Evolutionary conservation across 2,888 invertebrate genomes (phyloP).

Genomic region (Ellobium chinense): DNA sequence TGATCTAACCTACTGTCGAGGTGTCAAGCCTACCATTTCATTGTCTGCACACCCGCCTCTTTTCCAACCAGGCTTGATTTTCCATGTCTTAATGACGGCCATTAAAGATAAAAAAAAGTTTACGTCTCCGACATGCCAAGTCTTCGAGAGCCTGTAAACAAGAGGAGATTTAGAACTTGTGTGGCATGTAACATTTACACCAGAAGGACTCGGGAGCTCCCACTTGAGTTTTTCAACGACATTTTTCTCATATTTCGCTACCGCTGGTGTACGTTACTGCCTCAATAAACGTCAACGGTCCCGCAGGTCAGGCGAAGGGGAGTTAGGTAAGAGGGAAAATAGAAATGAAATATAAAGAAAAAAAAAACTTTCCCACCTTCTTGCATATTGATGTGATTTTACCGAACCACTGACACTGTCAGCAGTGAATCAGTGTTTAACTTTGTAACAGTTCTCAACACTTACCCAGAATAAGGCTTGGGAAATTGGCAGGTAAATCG

Average conservation of each 20-base stretch:
- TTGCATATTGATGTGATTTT: too few relatives aligned
- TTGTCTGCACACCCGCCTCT: not conserved
- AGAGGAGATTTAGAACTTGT: not conserved
- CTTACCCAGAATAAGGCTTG: too few relatives aligned
- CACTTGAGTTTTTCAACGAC: not conserved
- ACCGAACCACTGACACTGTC: too few relatives aligned
- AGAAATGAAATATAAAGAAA: too few relatives aligned
- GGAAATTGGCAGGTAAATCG: too few relatives aligned
- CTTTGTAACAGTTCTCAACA: too few relatives aligned
- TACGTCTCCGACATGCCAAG: not conserved
- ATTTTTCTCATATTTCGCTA: slow-evolving; percentile 10
- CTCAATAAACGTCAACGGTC: not conserved
- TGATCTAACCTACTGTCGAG: not conserved
- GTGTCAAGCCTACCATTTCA: slow-evolving; percentile 15
- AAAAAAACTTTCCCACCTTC: too few relatives aligned
- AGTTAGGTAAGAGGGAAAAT: too few relatives aligned
- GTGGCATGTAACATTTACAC: not conserved
- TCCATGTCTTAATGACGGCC: slow-evolving; percentile 6
- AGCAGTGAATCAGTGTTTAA: too few relatives aligned
- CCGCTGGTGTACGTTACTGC: not conserved
- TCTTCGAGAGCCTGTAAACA: not conserved
- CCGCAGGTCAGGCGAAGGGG: too few relatives aligned
- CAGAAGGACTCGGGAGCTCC: not conserved
- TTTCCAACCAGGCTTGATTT: not conserved
- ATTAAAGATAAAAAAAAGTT: not conserved